Conservation (phyloP, 2,888 invertebrate genomes). For the Scrobipalpa atriplicella region DNA sequence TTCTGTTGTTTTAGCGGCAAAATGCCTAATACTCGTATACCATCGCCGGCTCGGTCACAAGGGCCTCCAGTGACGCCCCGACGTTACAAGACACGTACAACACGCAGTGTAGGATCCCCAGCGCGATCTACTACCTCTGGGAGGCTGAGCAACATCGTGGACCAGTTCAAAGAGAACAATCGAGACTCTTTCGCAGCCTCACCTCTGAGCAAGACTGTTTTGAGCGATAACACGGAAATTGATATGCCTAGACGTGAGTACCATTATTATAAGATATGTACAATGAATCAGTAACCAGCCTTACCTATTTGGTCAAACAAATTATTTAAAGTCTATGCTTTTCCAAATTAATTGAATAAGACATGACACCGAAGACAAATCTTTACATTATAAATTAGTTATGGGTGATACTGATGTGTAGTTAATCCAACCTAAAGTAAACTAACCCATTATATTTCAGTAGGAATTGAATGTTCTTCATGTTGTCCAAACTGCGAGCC, state of each 20-base stretch:
- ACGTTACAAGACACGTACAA: slow-evolving; percentile 45
- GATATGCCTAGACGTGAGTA: slow-evolving; percentile 67
- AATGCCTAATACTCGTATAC: slow-evolving; percentile 54
- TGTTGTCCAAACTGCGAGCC: no score
- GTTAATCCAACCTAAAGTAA: no score
- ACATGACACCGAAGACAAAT: no score
- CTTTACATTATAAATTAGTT: no score
- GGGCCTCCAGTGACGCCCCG: slow-evolving; percentile 50
- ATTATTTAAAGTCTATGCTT: no score
- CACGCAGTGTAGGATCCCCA: slow-evolving; percentile 62
- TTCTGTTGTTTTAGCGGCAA: slow-evolving; percentile 8
- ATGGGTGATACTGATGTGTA: no score
- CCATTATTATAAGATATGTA: no score
- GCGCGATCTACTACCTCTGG: slow-evolving; percentile 51
- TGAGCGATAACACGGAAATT: slow-evolving; percentile 67
- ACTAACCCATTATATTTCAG: no score
- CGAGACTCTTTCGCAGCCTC: slow-evolving; percentile 57
- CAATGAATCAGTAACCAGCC: neutral
- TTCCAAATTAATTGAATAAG: no score
- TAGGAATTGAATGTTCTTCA: no score
- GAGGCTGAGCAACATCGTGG: slow-evolving; percentile 55
- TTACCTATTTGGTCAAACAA: no score
- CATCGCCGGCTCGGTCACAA: slow-evolving; percentile 66
- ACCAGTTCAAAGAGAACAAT: slow-evolving; percentile 48
- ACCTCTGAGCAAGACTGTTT: slow-evolving; percentile 54